Percentiles rank a stretch among this genome's conserved stretches.
Conservation (phyloP, 1,140 invertebrate species). For the Drosophila pectinifera region DNA sequence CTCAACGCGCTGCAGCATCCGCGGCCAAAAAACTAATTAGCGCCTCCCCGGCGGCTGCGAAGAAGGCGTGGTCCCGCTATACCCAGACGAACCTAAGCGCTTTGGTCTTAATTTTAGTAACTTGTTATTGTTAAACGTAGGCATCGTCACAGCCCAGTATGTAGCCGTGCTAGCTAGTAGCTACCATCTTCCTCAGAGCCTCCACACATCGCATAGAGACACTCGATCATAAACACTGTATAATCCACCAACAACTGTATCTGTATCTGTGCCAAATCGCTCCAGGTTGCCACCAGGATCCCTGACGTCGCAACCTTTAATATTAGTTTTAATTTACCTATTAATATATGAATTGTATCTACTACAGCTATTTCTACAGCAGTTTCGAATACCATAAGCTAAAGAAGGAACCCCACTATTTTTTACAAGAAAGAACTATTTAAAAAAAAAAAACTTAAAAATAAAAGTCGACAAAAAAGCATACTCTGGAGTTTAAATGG, state of each 20-base stretch:
- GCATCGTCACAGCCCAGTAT: conserved; percentile 41
- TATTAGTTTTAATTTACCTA: conserved; percentile 59
- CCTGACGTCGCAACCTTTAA: conserved; percentile 45
- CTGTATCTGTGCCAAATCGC: conserved; percentile 68
- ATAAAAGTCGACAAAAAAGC: conserved; percentile 42
- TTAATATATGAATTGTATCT: conserved; percentile 59
- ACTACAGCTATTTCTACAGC: conserved; percentile 50
- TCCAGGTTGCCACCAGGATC: conserved; percentile 44
- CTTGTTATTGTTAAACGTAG: conserved; percentile 80
- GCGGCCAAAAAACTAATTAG: conserved; percentile 73
- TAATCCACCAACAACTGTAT: conserved; percentile 32
- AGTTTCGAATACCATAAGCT: conserved; percentile 59
- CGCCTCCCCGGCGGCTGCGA: conserved; percentile 33
- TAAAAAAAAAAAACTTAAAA: conserved; percentile 56
- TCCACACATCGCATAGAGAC: conserved; percentile 39
- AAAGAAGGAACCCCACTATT: conserved; percentile 40
- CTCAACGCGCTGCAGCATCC: conserved; percentile 74
- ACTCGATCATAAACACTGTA: conserved; percentile 42
- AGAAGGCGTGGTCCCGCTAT: conserved; percentile 40
- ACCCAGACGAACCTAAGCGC: conserved; percentile 60
- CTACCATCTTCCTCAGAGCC: conserved; percentile 1
- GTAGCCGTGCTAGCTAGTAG: conserved; percentile 25
- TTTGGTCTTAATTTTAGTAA: conserved; percentile 75
- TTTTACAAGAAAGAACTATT: conserved; percentile 56
- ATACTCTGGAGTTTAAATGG: not conserved